These are phyloP conservation scores for Eupeodes corollae DNA, from an alignment of 1,140 invertebrate genomes.

Conservation along the genomic window DNA sequence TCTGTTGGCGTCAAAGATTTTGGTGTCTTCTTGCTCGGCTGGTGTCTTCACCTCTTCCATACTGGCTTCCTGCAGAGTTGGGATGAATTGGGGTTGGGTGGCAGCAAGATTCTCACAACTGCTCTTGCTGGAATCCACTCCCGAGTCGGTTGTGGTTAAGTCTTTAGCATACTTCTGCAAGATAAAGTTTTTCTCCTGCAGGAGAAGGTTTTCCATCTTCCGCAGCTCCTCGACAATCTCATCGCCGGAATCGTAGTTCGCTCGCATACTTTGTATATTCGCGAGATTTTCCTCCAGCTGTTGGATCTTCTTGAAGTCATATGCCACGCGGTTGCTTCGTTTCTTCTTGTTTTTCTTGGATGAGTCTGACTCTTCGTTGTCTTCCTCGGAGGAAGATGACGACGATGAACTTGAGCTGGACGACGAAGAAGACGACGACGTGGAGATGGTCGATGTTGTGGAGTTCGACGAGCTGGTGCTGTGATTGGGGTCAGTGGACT, in stretches of 20 bases:
- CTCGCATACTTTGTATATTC: slow-evolving; percentile 33
- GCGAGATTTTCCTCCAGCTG: slow-evolving; percentile 26
- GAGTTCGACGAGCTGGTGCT: slow-evolving; percentile 5
- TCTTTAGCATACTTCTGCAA: slow-evolving; percentile 29
- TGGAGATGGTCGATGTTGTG: not conserved
- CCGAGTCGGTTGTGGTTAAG: slow-evolving; percentile 7
- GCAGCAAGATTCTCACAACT: not conserved
- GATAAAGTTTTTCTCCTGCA: slow-evolving; percentile 29
- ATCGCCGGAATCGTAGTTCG: slow-evolving; percentile 28
- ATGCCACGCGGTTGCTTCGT: slow-evolving; percentile 24
- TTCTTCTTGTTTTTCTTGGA: not conserved
- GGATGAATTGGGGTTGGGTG: not conserved
- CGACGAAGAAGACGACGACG: slow-evolving; percentile 5
- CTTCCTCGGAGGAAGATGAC: slow-evolving; percentile 6
- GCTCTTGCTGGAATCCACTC: not conserved
- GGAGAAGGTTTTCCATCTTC: slow-evolving; percentile 31
- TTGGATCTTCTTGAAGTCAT: slow-evolving; percentile 26
- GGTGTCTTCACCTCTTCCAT: not conserved
- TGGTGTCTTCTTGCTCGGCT: slow-evolving; percentile 11
- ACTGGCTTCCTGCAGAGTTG: slow-evolving; percentile 1
- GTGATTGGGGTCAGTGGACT: slow-evolving; percentile 11
- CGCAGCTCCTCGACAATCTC: slow-evolving; percentile 29
- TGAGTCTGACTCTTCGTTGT: slow-evolving; percentile 8
- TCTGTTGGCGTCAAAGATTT: slow-evolving; percentile 30
- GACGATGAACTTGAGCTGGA: slow-evolving; percentile 7